These are phyloP conservation scores for Cataglyphis cursor DNA, from an alignment of 2,888 invertebrate species.

Conservation along the genomic window DNA sequence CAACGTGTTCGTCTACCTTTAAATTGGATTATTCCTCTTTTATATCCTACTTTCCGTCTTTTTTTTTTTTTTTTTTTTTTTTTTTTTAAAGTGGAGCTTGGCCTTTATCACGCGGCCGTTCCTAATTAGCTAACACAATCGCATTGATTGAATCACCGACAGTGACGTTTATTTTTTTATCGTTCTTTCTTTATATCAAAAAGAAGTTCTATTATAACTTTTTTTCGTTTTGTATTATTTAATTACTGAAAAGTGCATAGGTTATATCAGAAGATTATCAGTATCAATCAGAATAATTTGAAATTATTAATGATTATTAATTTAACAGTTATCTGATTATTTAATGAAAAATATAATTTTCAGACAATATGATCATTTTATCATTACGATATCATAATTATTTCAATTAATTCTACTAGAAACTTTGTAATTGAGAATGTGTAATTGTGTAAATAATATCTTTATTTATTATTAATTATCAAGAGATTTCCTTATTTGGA, in stretches of 20 bases:
- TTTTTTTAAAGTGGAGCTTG: constrained; percentile 30
- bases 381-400: background rate
- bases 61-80: constrained; percentile 37
- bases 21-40: constrained; percentile 47
- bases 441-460: background rate
- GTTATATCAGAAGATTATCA: background rate
- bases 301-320: background rate
- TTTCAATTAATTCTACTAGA: background rate
- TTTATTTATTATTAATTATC: background rate
- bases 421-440: background rate
- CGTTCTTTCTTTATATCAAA: background rate
- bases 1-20: constrained; percentile 31
- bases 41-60: constrained; percentile 28
- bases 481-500: background rate
- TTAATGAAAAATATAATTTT: background rate
- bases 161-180: constrained; percentile 36
- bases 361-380: background rate
- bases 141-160: constrained; percentile 32
- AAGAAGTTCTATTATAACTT: constrained; percentile 13
- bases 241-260: background rate
- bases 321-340: background rate
- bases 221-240: background rate
- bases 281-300: background rate
- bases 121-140: constrained; percentile 49
- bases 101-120: constrained; percentile 20